Conservation (phyloP, 1,140 invertebrate species). For the Bombus pyrosoma region DNA sequence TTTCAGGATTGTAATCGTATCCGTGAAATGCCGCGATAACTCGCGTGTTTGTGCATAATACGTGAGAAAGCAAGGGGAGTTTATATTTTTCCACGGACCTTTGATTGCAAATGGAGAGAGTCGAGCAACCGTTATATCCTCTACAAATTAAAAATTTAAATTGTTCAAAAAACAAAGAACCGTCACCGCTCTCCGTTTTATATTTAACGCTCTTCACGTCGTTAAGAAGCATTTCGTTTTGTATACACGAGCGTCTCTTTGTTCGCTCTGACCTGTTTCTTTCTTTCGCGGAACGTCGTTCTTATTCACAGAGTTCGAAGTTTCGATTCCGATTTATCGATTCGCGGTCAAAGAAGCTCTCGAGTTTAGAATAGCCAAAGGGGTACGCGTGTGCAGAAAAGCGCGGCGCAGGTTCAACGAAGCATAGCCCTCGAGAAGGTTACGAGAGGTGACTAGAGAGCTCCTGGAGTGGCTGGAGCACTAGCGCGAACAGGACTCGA, state of each 20-base stretch:
- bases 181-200: background rate
- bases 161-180: background rate
- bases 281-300: background rate
- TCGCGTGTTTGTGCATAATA: background rate
- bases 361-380: slow-evolving; percentile 2
- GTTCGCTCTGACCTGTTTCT: background rate
- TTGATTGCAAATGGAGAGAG: background rate
- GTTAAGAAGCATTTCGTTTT: background rate
- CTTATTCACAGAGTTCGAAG: background rate
- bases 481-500: slow-evolving; percentile 70
- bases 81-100: background rate
- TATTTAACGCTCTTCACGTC: background rate
- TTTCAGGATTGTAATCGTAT: slow-evolving; percentile 56
- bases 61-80: slow-evolving; percentile 29
- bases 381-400: slow-evolving; percentile 37
- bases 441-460: slow-evolving; percentile 57
- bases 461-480: slow-evolving; percentile 66
- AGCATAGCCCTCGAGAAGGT: slow-evolving; percentile 10
- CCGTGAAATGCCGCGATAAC: slow-evolving; percentile 35
- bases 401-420: slow-evolving; percentile 23
- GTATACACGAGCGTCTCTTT: background rate
- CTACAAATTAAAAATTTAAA: background rate
- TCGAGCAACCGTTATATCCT: background rate
- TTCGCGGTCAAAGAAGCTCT: slow-evolving; percentile 1
- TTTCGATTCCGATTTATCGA: slow-evolving; percentile 16